Conservation (phyloP, 2,113 vertebrate species). For the Nibea albiflora region DNA sequence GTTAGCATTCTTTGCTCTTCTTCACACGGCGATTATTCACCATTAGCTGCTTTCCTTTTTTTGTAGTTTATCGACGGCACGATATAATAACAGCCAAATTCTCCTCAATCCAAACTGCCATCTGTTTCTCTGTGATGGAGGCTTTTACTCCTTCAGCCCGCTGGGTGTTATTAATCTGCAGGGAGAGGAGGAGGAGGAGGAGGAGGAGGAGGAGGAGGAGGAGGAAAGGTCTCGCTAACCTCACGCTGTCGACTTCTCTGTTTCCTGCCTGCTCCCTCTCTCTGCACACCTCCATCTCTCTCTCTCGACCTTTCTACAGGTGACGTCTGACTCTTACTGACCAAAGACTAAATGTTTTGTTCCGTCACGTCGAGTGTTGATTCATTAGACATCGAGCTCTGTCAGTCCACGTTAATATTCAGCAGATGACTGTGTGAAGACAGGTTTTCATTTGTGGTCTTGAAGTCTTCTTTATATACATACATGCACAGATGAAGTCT, state of each 20-base stretch:
- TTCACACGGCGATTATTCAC: conserved; percentile 22
- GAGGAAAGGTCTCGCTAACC: not conserved
- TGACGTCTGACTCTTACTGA: too few relatives aligned
- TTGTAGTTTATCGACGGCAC: conserved; percentile 30
- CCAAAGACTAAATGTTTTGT: too few relatives aligned
- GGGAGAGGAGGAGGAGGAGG: not conserved
- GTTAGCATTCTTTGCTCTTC: conserved; percentile 37
- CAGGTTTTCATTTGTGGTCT: too few relatives aligned
- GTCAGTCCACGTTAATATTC: too few relatives aligned
- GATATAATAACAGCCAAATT: conserved; percentile 42
- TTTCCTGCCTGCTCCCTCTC: not conserved
- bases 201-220: not conserved
- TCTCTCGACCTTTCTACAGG: not conserved
- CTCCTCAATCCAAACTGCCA: conserved; percentile 39
- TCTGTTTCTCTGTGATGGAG: conserved; percentile 37
- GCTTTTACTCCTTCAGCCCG: conserved; percentile 17
- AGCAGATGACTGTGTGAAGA: too few relatives aligned
- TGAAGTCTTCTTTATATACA: too few relatives aligned
- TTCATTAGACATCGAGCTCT: too few relatives aligned
- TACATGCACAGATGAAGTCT: too few relatives aligned
- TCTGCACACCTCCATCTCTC: not conserved
- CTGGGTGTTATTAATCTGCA: conserved; percentile 19
- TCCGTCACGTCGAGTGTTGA: too few relatives aligned
- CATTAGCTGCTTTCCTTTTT: conserved; percentile 37
- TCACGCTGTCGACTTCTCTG: conserved; percentile 3